Percentiles rank a stretch among this genome's conserved stretches.
Conservation (phyloP, 2,113 vertebrate species). For the Bos javanicus region DNA sequence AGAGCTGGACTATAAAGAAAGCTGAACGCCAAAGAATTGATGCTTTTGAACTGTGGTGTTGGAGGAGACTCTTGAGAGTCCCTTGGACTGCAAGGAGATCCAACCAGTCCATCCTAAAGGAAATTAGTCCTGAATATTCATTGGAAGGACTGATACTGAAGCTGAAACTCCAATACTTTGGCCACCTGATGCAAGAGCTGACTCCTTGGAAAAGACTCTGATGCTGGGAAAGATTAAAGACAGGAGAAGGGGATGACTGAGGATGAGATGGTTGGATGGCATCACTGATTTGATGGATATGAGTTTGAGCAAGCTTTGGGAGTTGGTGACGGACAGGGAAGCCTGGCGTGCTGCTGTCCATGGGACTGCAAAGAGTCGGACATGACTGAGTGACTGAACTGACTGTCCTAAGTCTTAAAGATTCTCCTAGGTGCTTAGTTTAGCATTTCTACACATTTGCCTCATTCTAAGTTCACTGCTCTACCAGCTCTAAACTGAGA, state of each 20-base stretch:
- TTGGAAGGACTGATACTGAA: neutral
- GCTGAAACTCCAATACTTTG: neutral
- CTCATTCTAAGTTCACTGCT: neutral
- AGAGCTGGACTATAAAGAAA: neutral
- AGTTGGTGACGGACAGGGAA: neutral
- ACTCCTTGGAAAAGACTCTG: neutral
- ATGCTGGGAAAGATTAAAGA: neutral
- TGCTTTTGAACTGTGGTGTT: neutral
- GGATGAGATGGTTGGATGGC: neutral
- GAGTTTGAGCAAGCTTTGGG: neutral
- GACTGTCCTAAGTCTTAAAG: neutral
- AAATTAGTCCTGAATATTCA: neutral
- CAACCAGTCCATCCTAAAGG: neutral
- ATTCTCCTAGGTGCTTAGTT: neutral
- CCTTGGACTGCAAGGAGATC: neutral
- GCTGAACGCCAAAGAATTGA: neutral
- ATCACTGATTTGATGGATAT: neutral
- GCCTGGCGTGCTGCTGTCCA: neutral
- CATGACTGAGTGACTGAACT: too few relatives aligned
- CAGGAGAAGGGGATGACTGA: neutral
- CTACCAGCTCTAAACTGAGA: neutral
- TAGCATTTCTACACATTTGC: neutral
- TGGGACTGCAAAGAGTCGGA: too few relatives aligned
- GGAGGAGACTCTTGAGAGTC: neutral
- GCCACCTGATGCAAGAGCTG: neutral